Evolutionary conservation across 2,888 invertebrate genomes (phyloP), one percentile per base, ranked within the genome.

Genomic region (Tachina fera): DNA sequence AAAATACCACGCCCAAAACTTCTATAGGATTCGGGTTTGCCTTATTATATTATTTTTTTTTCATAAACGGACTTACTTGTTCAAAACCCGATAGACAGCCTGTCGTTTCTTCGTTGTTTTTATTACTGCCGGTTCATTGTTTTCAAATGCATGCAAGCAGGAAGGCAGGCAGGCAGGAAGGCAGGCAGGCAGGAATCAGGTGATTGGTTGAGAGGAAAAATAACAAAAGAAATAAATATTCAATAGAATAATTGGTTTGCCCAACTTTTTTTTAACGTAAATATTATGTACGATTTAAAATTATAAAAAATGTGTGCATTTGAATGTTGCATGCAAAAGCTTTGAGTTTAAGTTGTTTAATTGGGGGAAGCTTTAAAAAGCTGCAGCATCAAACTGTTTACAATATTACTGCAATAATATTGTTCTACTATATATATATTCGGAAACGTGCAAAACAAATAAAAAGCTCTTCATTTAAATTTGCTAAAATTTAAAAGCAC

Each of bases 1-100:
- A 86, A 79, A 83, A 67, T 86, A 86, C 86, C 86, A 86, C 86
- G 86, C 86, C 86, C 86, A 79, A 83, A 75, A 49, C 58, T 22
- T 61, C 68, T 60, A 9, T 13, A 14, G 8, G 60, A 53, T 67
- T 74, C 67, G 67, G 53, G 22, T 76, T 70, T 63, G 19, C 43
- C 60, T 83, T 78, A 78, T 60, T 83, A 53, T 77, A 67, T 83
- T 72, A 83, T 19, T 45, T 74, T 49, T 58, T 53, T 56, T 53
- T 53, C 31, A 39, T 47, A 58, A 22, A 22, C 45, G 71, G 39
- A 63, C 56, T 41, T 61, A 63, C 56, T 41, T 61, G 51, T 53
- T 14, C 43, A 43, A 53, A 47, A 63, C 22, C 67, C 74, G 58
- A 51, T 31, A 74, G 31, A 60, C 58, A 19, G 9, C 49, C 47